Conservation (phyloP, 2,797 vertebrate genomes). For the Lepidocolaptes lacrymiger region DNA sequence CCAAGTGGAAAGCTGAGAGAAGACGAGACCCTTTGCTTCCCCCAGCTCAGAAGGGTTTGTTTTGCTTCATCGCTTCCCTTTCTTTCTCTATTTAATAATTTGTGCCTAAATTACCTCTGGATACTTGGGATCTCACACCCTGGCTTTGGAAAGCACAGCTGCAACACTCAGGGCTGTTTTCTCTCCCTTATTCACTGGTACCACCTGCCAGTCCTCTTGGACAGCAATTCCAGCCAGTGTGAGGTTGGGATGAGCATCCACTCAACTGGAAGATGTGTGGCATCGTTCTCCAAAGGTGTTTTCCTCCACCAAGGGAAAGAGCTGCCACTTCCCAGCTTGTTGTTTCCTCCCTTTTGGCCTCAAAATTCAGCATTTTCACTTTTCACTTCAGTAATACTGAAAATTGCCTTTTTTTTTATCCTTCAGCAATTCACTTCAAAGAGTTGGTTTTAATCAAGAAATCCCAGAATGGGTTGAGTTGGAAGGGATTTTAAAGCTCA, state of each 20-base stretch:
- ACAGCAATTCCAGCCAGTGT: background rate
- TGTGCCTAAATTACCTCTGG: background rate
- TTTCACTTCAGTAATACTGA: background rate
- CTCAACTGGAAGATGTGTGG: fast-evolving
- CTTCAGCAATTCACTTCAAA: background rate
- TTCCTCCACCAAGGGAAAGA: background rate
- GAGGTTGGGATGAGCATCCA: background rate
- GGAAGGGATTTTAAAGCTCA: background rate
- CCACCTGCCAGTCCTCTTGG: background rate
- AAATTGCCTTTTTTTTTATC: fast-evolving
- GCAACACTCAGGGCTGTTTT: too few relatives aligned
- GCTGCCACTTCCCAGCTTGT: background rate
- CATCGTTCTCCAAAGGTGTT: background rate
- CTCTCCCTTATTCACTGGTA: background rate
- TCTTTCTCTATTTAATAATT: background rate
- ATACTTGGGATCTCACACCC: fast-evolving
- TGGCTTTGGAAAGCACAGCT: background rate
- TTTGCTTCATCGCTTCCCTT: background rate
- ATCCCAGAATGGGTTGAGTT: too few relatives aligned
- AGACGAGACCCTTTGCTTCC: background rate
- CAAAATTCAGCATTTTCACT: background rate
- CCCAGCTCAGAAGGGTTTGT: background rate
- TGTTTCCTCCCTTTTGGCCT: background rate
- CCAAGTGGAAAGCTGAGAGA: background rate
- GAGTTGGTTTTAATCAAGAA: background rate